A percentile compares a stretch with the other conserved stretches of the same genome.
Conservation (phyloP, 1,140 invertebrate species). For the Galendromus occidentalis region DNA sequence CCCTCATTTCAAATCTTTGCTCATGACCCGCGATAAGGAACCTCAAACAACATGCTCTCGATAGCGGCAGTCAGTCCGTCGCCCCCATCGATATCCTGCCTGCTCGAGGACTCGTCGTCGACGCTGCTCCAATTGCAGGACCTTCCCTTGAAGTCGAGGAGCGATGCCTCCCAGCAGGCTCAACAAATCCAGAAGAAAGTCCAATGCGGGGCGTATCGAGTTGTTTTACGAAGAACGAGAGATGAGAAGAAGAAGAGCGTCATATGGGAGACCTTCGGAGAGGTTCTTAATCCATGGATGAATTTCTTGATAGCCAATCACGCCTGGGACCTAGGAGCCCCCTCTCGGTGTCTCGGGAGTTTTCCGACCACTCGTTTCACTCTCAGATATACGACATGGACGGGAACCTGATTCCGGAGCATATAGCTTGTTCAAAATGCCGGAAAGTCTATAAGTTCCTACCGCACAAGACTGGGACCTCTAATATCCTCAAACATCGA, state of each 20-base stretch:
- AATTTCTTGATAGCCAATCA: not conserved
- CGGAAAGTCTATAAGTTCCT: not conserved
- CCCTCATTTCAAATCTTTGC: not conserved
- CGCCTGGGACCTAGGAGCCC: too few species aligned
- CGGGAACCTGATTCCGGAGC: not conserved
- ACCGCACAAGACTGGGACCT: not conserved
- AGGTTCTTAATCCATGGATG: not conserved
- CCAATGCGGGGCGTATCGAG: not conserved
- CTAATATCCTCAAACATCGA: slow-evolving; percentile 3
- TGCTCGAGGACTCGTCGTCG: not conserved
- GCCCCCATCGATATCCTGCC: not conserved
- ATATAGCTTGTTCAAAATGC: not conserved
- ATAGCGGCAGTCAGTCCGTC: not conserved
- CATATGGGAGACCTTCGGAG: slow-evolving; percentile 4
- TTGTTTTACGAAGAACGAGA: not conserved
- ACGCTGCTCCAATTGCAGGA: not conserved
- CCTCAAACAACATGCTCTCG: not conserved
- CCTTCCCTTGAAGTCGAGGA: not conserved
- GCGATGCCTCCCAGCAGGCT: not conserved
- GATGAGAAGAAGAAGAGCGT: slow-evolving; percentile 8
- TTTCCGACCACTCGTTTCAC: not conserved
- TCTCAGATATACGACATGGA: not conserved
- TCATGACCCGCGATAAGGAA: not conserved
- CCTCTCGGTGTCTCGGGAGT: too few species aligned
- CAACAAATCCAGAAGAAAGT: slow-evolving; percentile 9